Percentiles rank a stretch among this genome's conserved stretches.
Evolutionary conservation across 2,113 vertebrate genomes (phyloP).

Genomic region (Dunckerocampus dactyliophorus): DNA sequence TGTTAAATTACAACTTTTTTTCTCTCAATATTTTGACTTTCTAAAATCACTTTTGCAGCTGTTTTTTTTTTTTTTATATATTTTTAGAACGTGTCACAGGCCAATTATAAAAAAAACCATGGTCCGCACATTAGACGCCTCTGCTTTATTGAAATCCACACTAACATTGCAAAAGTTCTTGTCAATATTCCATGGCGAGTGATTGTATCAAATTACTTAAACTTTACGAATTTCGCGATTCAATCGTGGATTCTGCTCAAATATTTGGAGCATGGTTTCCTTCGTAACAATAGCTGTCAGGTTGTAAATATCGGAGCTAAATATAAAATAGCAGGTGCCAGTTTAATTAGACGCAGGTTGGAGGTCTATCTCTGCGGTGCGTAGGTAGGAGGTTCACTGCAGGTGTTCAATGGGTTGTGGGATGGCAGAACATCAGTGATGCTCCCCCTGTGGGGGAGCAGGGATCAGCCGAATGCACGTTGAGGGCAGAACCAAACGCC

Average conservation of each 20-base stretch:
- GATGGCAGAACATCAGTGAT: constrained; percentile 63
- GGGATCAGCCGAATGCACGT: constrained; percentile 50
- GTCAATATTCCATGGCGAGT: too few relatives aligned
- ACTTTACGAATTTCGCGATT: constrained; percentile 24
- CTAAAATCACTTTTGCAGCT: too few relatives aligned
- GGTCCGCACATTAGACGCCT: too few relatives aligned
- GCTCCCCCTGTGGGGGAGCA: constrained; percentile 47
- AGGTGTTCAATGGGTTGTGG: constrained; percentile 55
- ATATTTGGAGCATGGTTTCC: background rate
- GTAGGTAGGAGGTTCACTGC: constrained; percentile 35
- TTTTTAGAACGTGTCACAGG: too few relatives aligned
- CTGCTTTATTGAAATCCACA: too few relatives aligned
- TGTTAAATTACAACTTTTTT: too few relatives aligned
- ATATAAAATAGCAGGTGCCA: constrained; percentile 14
- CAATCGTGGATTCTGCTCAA: constrained; percentile 21
- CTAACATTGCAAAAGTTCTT: too few relatives aligned
- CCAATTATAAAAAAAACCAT: too few relatives aligned
- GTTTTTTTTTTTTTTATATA: too few relatives aligned
- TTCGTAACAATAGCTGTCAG: constrained; percentile 17
- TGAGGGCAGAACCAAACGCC: constrained; percentile 47
- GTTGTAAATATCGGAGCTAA: constrained; percentile 28
- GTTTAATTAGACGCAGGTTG: constrained; percentile 42
- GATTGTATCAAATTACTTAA: background rate
- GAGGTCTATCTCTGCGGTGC: constrained; percentile 20
- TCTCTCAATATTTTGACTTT: too few relatives aligned